phyloP scores from a whole-genome alignment of 2,888 invertebrate species.

The Andrena praecox region DNA sequence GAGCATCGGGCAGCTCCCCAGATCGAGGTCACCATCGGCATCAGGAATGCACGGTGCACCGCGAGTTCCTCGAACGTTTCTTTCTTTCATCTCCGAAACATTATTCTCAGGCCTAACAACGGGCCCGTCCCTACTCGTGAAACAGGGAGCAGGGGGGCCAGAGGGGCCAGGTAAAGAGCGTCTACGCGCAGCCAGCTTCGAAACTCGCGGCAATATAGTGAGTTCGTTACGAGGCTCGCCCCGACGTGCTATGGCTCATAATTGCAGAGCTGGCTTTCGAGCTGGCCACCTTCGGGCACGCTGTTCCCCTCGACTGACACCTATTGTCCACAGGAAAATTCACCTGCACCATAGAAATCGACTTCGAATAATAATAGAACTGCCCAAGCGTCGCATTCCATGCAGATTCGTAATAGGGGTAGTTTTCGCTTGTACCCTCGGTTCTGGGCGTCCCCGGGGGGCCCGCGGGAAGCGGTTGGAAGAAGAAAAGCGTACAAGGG shows the following conservation, averaged over 20 bases:
- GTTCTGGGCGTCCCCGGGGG: too few species aligned
- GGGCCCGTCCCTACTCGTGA: conserved; percentile 24
- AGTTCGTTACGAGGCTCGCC: conserved; percentile 83
- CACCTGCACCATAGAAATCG: background rate
- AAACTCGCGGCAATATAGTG: conserved; percentile 81
- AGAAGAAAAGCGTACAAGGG: conserved; percentile 15
- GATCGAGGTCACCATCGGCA: conserved; percentile 56
- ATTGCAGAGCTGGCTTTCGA: conserved; percentile 82
- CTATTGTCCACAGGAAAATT: conserved; percentile 76
- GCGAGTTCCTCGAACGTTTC: conserved; percentile 62
- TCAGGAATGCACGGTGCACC: conserved; percentile 45
- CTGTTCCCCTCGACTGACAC: conserved; percentile 76
- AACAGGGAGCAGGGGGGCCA: conserved; percentile 23
- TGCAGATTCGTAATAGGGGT: too few species aligned
- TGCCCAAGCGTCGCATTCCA: background rate
- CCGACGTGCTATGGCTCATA: conserved; percentile 84
- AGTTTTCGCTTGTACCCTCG: background rate
- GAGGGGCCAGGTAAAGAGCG: conserved; percentile 66
- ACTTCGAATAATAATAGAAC: background rate
- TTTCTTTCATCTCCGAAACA: conserved; percentile 62
- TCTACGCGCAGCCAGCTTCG: conserved; percentile 69
- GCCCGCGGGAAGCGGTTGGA: too few species aligned
- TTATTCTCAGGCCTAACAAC: conserved; percentile 57
- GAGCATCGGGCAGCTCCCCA: background rate
- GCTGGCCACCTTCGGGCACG: conserved; percentile 79